phyloP scores from a whole-genome alignment of 2,797 vertebrate species.

The Megaceryle alcyon region DNA sequence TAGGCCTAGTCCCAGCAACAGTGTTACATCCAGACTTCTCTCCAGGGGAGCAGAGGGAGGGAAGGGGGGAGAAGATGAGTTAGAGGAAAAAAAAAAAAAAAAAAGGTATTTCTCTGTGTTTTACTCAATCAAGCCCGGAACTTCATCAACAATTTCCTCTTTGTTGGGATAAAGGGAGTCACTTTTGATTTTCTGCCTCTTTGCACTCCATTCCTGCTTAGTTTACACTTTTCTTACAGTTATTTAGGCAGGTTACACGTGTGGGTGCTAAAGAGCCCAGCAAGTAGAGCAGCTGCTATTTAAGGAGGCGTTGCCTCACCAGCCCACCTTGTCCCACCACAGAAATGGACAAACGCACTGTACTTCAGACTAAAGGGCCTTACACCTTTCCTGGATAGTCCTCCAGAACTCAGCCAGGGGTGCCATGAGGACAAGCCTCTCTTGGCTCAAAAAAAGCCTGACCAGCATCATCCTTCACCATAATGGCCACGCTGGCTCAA shows the following conservation, averaged over 20 bases:
- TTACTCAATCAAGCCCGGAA: slow-evolving; percentile 24
- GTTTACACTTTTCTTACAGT: not conserved
- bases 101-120: not conserved
- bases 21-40: slow-evolving; percentile 62
- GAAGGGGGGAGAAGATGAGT: slow-evolving; percentile 27
- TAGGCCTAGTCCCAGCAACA: slow-evolving; percentile 27
- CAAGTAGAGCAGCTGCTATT: not conserved
- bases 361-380: not conserved
- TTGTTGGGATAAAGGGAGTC: not conserved
- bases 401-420: not conserved
- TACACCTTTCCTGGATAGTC: not conserved
- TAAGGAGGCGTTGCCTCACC: not conserved
- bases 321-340: not conserved
- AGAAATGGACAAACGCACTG: not conserved
- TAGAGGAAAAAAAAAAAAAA: not conserved
- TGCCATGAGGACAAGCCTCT: not conserved
- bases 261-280: not conserved
- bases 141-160: slow-evolving; percentile 2
- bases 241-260: not conserved
- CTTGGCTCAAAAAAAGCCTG: not conserved
- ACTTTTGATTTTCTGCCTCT: slow-evolving; percentile 9
- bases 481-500: accelerated
- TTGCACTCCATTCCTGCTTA: not conserved
- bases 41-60: not conserved
- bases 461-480: not conserved